phyloP scores from a whole-genome alignment of 92 coral and sea anemone genomes.

The Porites rus region DNA sequence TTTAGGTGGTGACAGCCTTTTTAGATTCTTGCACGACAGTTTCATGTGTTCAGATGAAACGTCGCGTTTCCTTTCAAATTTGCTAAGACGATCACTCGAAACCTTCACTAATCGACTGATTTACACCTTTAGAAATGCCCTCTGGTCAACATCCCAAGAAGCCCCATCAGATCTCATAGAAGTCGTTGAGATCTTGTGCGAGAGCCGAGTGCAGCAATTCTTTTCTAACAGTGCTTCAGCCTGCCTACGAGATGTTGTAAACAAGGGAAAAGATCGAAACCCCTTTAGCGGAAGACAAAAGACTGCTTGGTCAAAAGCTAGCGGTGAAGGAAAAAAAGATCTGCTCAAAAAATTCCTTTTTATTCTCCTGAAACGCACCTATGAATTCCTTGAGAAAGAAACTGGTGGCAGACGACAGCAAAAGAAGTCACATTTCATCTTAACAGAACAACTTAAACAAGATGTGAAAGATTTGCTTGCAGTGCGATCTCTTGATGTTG shows the following conservation, averaged over 20 bases:
- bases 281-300: neutral
- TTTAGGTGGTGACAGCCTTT: neutral
- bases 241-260: neutral
- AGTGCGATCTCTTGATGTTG: neutral
- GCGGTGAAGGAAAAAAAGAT: neutral
- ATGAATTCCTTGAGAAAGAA: neutral
- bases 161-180: neutral
- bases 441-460: neutral
- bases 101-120: neutral
- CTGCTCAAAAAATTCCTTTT: neutral
- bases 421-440: neutral
- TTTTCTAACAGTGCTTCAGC: neutral
- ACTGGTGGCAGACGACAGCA: neutral
- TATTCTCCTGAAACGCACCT: neutral
- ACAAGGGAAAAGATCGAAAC: neutral
- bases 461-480: slow-evolving; percentile 27
- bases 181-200: neutral
- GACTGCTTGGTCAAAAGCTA: slow-evolving; percentile 4
- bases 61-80: neutral
- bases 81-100: neutral
- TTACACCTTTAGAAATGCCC: neutral
- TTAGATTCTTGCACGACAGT: neutral
- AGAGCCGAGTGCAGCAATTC: slow-evolving; percentile 1
- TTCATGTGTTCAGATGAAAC: neutral
- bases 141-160: neutral